Conservation (phyloP, 2,888 invertebrate genomes). For the Meandrusa payeni region DNA sequence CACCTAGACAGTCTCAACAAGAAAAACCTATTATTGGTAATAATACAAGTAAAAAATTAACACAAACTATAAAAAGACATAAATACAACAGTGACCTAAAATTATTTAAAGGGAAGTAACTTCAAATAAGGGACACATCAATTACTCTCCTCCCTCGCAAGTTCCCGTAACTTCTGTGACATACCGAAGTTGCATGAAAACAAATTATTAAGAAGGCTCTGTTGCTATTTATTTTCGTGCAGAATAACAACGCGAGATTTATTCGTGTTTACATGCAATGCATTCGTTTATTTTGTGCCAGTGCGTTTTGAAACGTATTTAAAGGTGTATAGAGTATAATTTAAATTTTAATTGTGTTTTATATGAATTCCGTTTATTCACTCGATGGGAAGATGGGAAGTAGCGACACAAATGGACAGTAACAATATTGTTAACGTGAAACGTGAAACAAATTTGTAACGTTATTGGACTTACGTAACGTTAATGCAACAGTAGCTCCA, state of each 20-base stretch:
- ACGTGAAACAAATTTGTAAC: conserved; percentile 5
- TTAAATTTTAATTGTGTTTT: background rate
- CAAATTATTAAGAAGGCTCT: conserved; percentile 23
- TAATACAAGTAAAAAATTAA: too few species aligned
- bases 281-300: conserved; percentile 38
- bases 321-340: background rate
- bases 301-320: conserved; percentile 4
- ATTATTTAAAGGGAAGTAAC: too few species aligned
- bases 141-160: conserved; percentile 12
- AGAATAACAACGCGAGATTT: conserved; percentile 38
- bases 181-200: conserved; percentile 22
- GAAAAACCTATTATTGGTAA: too few species aligned
- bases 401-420: conserved; percentile 11
- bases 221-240: conserved; percentile 29
- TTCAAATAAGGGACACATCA: too few species aligned
- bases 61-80: too few species aligned
- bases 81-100: too few species aligned
- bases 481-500: conserved; percentile 4
- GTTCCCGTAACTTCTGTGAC: conserved; percentile 13
- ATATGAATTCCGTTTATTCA: conserved; percentile 2
- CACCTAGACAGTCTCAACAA: too few species aligned
- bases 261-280: conserved; percentile 50
- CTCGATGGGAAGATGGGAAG: conserved; percentile 3
- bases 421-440: conserved; percentile 8
- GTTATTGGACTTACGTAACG: conserved; percentile 5